Conservation (phyloP, 2,888 invertebrate species). For the Bibio marci region DNA sequence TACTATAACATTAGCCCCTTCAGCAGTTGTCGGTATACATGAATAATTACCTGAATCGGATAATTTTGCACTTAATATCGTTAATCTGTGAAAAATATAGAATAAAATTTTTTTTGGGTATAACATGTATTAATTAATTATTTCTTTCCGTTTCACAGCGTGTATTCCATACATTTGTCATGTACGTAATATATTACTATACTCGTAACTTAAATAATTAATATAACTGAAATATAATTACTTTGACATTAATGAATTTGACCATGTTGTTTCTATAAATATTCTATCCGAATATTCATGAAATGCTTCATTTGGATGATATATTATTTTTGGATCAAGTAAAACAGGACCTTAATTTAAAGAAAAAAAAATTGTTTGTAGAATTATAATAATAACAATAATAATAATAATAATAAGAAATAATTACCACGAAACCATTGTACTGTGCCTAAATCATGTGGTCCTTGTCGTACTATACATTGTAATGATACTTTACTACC, state of each 20-base stretch:
- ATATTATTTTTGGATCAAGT: conserved; percentile 7
- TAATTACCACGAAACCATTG: conserved; percentile 45
- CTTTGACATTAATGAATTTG: conserved; percentile 58
- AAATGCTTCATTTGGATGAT: conserved; percentile 9
- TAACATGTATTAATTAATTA: no score
- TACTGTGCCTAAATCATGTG: conserved; percentile 51
- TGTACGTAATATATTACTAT: neutral
- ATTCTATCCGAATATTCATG: conserved; percentile 16
- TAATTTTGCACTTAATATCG: conserved; percentile 53
- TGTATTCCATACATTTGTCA: no score
- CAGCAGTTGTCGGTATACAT: conserved; percentile 73
- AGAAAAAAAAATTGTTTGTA: neutral
- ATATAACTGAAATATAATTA: conserved; percentile 9
- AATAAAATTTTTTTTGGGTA: no score
- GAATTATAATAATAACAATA: neutral
- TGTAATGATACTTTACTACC: conserved; percentile 54
- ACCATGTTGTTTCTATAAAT: conserved; percentile 49
- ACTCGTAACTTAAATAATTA: neutral
- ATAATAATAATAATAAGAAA: neutral
- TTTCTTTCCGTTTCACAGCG: no score
- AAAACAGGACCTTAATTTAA: conserved; percentile 5
- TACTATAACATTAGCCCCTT: conserved; percentile 67
- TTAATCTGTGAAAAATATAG: conserved; percentile 31
- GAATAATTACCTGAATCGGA: conserved; percentile 79
- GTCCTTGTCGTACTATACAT: conserved; percentile 52